phyloP scores from a whole-genome alignment of 2,113 vertebrate genomes.

The Echinops telfairi region DNA sequence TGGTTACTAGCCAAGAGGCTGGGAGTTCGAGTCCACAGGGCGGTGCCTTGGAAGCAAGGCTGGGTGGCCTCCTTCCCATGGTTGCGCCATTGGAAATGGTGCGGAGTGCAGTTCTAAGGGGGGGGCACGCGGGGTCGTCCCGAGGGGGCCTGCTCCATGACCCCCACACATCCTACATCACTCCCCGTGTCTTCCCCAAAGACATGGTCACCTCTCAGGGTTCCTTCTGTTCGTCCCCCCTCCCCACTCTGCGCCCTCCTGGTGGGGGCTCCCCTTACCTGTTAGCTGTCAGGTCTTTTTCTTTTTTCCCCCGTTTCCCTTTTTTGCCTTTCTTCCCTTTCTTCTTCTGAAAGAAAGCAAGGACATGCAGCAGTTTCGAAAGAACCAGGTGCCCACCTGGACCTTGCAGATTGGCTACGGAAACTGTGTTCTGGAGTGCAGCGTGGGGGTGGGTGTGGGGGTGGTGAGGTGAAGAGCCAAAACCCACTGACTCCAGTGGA shows the following conservation, averaged over 20 bases:
- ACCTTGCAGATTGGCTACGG: neutral
- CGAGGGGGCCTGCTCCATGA: neutral
- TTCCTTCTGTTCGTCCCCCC: too few relatives aligned
- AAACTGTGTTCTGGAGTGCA: rapidly evolving
- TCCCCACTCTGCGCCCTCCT: rapidly evolving
- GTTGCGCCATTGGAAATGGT: neutral
- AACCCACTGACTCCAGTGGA: too few relatives aligned
- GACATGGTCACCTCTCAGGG: neutral
- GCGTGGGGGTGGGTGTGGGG: neutral
- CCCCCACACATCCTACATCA: neutral
- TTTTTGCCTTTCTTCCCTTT: slow-evolving; percentile 77
- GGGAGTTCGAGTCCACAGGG: neutral
- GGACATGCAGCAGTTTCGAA: slow-evolving; percentile 34
- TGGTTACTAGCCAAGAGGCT: neutral
- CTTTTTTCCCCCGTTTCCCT: slow-evolving; percentile 85
- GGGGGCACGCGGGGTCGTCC: too few relatives aligned
- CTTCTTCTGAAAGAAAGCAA: slow-evolving; percentile 82
- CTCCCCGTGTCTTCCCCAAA: neutral
- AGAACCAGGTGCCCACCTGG: neutral
- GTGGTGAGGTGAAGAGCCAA: neutral
- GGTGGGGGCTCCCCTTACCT: slow-evolving; percentile 83
- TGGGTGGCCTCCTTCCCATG: neutral
- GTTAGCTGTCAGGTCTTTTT: slow-evolving; percentile 89
- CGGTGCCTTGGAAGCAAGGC: neutral
- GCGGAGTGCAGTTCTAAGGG: neutral